Evolutionary conservation across 2,888 invertebrate species (phyloP), one percentile per base, ranked within the genome.

Genomic region (Callimorpha dominula): DNA sequence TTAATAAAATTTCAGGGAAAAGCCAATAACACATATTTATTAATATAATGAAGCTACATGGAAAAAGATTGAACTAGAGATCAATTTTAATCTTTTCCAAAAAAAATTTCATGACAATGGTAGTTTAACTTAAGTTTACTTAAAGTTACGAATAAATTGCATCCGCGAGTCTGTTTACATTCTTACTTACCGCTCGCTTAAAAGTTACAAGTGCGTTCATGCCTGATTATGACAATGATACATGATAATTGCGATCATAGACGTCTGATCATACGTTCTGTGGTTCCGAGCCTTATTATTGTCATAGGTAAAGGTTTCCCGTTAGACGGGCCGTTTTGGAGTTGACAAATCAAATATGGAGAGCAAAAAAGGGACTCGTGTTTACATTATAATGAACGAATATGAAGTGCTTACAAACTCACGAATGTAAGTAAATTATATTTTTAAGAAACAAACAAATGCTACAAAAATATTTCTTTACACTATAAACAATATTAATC

Each of bases 401-500:
- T 57, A 12, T 20, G 20, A 57, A 57, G 20, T 57, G 57, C 11
- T 57, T 57, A 20, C 57, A 11, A 57, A 57, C 20, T 20, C 11
- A 20, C 57, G 20, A 20, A 57, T 31, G 31, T 31, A 57, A 12
- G 57, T 57, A 57, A 20, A 57, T 57, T 54, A 54, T n/a, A 54
- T 54, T n/a, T 31, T 60, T 4, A 57, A 20, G 20, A 57, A 31
- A 31, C 60, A 31, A 60, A 60, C 60, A 31, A 14, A 12, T 12
- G 14, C 6, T 14, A 31, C 14, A 2, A 12, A 31, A 31, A 60
- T 60, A 60, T 60, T 60, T 60, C 31, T 14, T 60, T 31, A 60
- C 31, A 14, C 12, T 60, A 31, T 60, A 60, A 60, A 60, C 60
- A 60, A 7, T 60, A 60, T 60, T 60, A 60, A 60, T 60, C 60